Base-by-base conservation (phyloP, 2,113 vertebrate species). In the Mugil cephalus region DNA sequence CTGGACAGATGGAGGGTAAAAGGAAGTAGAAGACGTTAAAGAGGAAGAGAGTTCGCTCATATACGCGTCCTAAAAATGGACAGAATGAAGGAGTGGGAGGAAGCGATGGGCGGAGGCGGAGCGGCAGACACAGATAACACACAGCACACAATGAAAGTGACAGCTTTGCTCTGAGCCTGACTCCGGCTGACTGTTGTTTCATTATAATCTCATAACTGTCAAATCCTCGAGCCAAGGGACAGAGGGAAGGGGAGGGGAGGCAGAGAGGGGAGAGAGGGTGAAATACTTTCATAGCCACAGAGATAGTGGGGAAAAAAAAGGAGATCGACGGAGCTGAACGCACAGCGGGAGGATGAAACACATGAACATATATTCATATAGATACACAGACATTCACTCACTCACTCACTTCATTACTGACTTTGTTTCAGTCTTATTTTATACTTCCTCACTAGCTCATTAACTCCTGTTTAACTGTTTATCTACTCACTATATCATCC, bases 181-280 rank as follows among this genome's bases (percentile, higher is more conserved):
- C 84, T 88, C 81, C 9, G 50, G 47, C 55, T 78, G 62, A 86
- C 80, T 87, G 84, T 88, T 87, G 83, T 88, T 92, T 90, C 79
- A 91, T 90, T 90, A 91, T 85, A 90, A 91, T 81, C 85, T 89
- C 88, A 90, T 90, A 84, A 90, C 86, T 91, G 85, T 91, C 84
- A 81, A 45, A 82, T 84, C 70, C 73, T 78, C 66, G 30, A 85
- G 84, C 59, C 53, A 47, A 15, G 30, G 24, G 59, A 42, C 24
- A 5, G 62, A 30, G 36, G 36, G 13, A 48, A 8, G 39, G 24
- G 24, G 74, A 67, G 51, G 42, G 21, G 15, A n/a, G n/a, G n/a
- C n/a, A n/a, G n/a, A n/a, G n/a, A n/a, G n/a, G n/a, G n/a, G n/a
- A n/a, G 24, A 58, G 46, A 47, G 45, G 17, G 69, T 10, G n/a